Conservation (phyloP, 2,888 invertebrate genomes). For the Tricholauxania praeusta region DNA sequence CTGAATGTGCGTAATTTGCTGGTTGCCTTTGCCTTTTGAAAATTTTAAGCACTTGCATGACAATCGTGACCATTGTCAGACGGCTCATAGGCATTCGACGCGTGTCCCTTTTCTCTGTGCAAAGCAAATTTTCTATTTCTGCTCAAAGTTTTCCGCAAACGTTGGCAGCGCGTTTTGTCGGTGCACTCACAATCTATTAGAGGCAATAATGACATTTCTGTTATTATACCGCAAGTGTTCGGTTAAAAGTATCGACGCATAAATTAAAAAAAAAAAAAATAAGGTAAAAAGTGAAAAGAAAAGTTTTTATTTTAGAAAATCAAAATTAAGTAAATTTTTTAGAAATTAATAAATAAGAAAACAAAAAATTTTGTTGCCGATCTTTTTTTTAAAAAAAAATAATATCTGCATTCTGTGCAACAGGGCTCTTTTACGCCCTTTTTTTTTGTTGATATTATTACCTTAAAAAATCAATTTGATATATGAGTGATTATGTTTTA, state of each 20-base stretch:
- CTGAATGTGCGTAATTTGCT: not conserved
- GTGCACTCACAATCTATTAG: not conserved
- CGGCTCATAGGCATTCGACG: constrained; percentile 3
- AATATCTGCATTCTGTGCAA: too few relatives aligned
- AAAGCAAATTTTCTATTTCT: not conserved
- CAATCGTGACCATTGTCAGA: constrained; percentile 22
- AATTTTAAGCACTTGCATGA: constrained; percentile 1
- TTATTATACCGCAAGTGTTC: constrained; percentile 8
- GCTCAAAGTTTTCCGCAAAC: not conserved
- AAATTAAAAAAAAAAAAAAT: too few relatives aligned
- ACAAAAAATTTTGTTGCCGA: too few relatives aligned
- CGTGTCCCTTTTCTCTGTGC: not conserved
- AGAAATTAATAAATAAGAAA: too few relatives aligned
- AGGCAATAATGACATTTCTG: constrained; percentile 13
- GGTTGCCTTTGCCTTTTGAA: not conserved
- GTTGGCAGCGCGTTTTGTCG: too few relatives aligned
- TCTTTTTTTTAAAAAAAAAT: too few relatives aligned
- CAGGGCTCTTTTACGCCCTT: too few relatives aligned
- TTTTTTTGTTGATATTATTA: too few relatives aligned
- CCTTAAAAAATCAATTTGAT: too few relatives aligned
- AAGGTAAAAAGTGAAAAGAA: constrained; percentile 3
- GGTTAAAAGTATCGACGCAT: not conserved
- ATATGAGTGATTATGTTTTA: too few relatives aligned
- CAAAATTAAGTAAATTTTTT: too few relatives aligned
- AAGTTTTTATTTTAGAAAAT: too few relatives aligned